Base-by-base conservation (phyloP, 2,888 invertebrate genomes). In the Catocala fraxini region DNA sequence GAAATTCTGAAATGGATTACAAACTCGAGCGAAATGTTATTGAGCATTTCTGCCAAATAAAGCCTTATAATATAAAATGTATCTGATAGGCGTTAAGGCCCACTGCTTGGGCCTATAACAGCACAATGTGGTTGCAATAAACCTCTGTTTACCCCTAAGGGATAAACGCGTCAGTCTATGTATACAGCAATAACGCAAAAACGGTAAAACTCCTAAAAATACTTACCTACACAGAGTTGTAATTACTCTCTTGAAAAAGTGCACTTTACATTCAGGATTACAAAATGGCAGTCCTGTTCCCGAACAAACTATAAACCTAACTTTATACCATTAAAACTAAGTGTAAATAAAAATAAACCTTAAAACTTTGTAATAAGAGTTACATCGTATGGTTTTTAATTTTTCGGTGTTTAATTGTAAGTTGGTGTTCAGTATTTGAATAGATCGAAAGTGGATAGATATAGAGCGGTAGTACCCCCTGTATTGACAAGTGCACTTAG, bases 401-500 rank as follows among this genome's bases (percentile, higher is more conserved):
- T 9, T 13, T 55, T 61, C 15, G 42, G 25, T 41, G 35, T n/a
- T 51, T 51, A 46, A 56, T 52, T 47, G 51, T 35, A 56, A 59
- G 59, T 73, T 79, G 63, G 71, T 71, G 54, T 53, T 56, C 53
- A 60, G 72, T 86, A 89, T 90, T 89, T 89, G 89, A 89, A 90
- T 89, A 87, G 83, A 86, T 85, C 66, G 80, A 82, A 78, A 82
- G 80, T 78, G 70, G 75, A 74, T 81, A 77, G 68, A 79, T 83
- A 80, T 78, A 76, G 77, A 83, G 79, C 72, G 75, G 76, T 75
- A 73, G 73, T 81, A 77, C 75, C 76, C 74, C 75, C 75, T 80
- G 86, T 90, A 92, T 92, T 91, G 91, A 91, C 91, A 90, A 91
- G 91, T 89, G 89, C 88, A 87, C 90, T 90, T 87, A 84, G 84